These are phyloP conservation scores for Aleiodes alternator DNA, from an alignment of 2,888 invertebrate genomes.

Conservation along the genomic window DNA sequence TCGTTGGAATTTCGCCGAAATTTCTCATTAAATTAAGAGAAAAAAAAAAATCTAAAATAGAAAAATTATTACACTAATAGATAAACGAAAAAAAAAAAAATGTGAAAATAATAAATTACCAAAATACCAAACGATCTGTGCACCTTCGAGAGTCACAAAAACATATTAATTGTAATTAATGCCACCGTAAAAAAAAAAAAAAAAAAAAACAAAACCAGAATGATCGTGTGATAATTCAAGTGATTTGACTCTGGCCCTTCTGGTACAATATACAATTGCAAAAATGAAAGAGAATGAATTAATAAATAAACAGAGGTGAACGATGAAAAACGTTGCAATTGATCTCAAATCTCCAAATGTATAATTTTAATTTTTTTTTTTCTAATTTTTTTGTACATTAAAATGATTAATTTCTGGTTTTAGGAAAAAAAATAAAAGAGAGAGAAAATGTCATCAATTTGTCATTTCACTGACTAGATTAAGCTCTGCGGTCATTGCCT, in stretches of 20 bases:
- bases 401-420: slow-evolving; percentile 33
- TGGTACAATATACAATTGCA: slow-evolving; percentile 50
- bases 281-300: slow-evolving; percentile 22
- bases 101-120: background rate
- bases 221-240: slow-evolving; percentile 73
- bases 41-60: background rate
- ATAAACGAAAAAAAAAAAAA: too few species aligned
- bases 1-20: background rate
- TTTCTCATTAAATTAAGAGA: background rate
- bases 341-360: slow-evolving; percentile 11
- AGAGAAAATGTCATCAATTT: slow-evolving; percentile 22
- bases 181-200: slow-evolving; percentile 61
- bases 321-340: slow-evolving; percentile 5
- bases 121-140: slow-evolving; percentile 18
- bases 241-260: slow-evolving; percentile 72
- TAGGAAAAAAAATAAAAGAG: slow-evolving; percentile 26
- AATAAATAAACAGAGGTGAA: slow-evolving; percentile 18
- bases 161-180: slow-evolving; percentile 64
- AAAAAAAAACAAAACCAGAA: slow-evolving; percentile 56
- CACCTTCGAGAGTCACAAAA: slow-evolving; percentile 62
- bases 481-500: slow-evolving; percentile 71
- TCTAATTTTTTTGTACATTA: slow-evolving; percentile 29
- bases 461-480: slow-evolving; percentile 65
- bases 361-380: slow-evolving; percentile 10
- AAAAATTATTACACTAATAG: slow-evolving; percentile 1